Conservation (phyloP, 2,113 vertebrate species). For the Nanorana parkeri region DNA sequence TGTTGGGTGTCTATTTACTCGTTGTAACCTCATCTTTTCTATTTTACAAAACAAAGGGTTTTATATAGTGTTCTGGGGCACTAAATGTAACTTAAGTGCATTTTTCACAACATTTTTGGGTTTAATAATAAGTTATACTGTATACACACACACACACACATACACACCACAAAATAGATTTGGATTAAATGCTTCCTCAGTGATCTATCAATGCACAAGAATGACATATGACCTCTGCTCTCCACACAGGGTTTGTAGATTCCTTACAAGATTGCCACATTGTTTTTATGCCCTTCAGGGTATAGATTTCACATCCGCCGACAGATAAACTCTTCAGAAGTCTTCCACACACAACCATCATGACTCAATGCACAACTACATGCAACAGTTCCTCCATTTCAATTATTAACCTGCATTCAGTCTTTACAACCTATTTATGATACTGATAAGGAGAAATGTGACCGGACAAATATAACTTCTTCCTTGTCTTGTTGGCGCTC, state of each 20-base stretch:
- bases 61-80: too few relatives aligned
- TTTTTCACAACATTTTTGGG: too few relatives aligned
- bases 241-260: neutral
- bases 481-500: neutral
- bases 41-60: too few relatives aligned
- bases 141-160: too few relatives aligned
- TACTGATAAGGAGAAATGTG: slow-evolving; percentile 21
- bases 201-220: neutral
- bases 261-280: neutral
- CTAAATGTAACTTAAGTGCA: too few relatives aligned
- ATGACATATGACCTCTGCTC: neutral
- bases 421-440: slow-evolving; percentile 33
- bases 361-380: neutral
- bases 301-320: slow-evolving; percentile 10
- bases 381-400: neutral
- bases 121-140: too few relatives aligned
- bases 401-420: slow-evolving; percentile 51
- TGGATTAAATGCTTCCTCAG: too few relatives aligned
- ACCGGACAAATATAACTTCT: neutral
- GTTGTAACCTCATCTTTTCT: too few relatives aligned
- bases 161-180: too few relatives aligned
- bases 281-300: slow-evolving; percentile 22
- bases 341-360: slow-evolving; percentile 14
- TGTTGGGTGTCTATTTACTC: too few relatives aligned
- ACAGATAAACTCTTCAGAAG: neutral